Percentiles rank a stretch among this genome's conserved stretches.
Conservation (phyloP, 2,113 vertebrate species). For the Nipponia nippon region DNA sequence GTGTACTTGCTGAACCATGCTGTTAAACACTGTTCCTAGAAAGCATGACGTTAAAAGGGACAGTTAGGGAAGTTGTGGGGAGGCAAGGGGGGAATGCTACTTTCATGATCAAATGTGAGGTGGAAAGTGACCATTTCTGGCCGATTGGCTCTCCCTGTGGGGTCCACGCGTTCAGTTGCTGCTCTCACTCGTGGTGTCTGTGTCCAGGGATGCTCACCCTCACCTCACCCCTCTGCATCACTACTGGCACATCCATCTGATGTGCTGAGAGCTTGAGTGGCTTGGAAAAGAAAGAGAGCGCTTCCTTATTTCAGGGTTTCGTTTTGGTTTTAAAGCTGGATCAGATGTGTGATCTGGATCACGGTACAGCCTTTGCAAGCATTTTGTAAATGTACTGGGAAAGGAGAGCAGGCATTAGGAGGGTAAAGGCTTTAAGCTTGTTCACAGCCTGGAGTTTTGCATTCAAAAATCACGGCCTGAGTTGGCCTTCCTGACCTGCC, state of each 20-base stretch:
- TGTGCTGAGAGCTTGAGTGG: not conserved
- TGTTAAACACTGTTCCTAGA: not conserved
- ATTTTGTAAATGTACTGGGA: not conserved
- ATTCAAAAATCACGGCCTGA: not conserved
- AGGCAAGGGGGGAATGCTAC: not conserved
- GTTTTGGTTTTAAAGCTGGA: not conserved
- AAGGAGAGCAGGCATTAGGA: not conserved
- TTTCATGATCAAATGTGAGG: not conserved
- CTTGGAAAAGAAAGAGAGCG: not conserved
- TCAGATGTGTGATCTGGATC: not conserved
- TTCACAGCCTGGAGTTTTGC: not conserved
- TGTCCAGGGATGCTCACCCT: not conserved
- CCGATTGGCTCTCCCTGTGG: rapidly evolving
- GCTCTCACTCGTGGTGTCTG: rapidly evolving
- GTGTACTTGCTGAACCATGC: not conserved
- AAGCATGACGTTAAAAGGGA: not conserved
- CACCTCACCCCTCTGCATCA: not conserved
- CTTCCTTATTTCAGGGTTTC: not conserved
- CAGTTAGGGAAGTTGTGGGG: not conserved
- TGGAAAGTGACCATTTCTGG: not conserved
- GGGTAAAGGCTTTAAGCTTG: not conserved
- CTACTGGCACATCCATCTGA: not conserved
- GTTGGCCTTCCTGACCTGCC: not conserved
- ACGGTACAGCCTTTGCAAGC: not conserved
- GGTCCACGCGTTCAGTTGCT: rapidly evolving